Evolutionary conservation across 2,113 vertebrate species (phyloP).

Genomic region (Galemys pyrenaicus): DNA sequence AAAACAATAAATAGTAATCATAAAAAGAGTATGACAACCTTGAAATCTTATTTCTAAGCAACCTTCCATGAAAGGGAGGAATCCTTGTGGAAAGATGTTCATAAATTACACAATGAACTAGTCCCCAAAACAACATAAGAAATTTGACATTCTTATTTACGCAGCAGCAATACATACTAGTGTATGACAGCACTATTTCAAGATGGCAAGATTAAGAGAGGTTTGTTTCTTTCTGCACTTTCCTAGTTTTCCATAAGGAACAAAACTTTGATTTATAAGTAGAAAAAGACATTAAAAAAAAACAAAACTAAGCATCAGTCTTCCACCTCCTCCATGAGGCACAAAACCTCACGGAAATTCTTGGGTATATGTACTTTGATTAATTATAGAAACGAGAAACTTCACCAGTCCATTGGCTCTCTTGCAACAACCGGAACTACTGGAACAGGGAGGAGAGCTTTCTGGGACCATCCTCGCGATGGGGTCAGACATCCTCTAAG

Average conservation of each 20-base stretch:
- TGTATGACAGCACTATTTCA: neutral
- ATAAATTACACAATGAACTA: neutral
- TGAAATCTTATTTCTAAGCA: constrained; percentile 18
- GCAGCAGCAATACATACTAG: neutral
- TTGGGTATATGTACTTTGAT: neutral
- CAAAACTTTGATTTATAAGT: constrained; percentile 4
- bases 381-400: constrained; percentile 24
- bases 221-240: neutral
- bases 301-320: neutral
- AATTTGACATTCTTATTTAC: neutral
- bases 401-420: neutral
- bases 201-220: neutral
- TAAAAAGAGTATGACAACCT: neutral
- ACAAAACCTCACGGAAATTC: neutral
- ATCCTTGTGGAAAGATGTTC: neutral
- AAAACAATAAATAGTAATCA: neutral
- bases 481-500: neutral
- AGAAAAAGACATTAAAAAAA: neutral
- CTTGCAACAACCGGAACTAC: neutral
- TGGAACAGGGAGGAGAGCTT: neutral
- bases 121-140: neutral
- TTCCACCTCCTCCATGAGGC: neutral
- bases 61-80: neutral
- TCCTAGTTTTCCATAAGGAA: constrained; percentile 17
- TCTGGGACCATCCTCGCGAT: neutral